Conservation (phyloP, 2,888 invertebrate species). For the Eilema griseolum region DNA sequence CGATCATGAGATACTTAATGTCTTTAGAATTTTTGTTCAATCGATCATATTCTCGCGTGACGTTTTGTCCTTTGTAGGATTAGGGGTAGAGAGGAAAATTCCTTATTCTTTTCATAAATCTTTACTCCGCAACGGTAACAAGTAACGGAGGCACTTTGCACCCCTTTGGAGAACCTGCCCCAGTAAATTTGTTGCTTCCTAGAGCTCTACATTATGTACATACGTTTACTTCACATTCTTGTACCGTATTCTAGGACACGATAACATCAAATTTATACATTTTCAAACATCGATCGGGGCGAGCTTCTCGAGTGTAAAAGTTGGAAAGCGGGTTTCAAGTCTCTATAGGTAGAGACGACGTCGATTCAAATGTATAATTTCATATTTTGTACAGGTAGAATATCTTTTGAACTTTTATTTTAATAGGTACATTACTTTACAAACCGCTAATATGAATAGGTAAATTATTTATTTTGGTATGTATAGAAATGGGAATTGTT, state of each 20-base stretch:
- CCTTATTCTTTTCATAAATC: conserved; percentile 51
- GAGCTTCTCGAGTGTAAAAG: conserved; percentile 20
- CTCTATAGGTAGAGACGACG: not conserved
- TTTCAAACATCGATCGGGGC: conserved; percentile 10
- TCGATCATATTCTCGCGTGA: conserved; percentile 40
- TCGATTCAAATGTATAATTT: not conserved
- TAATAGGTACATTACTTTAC: not conserved
- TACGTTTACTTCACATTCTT: conserved; percentile 31
- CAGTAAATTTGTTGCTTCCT: conserved; percentile 49
- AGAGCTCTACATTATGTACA: conserved; percentile 44
- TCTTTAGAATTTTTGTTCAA: conserved; percentile 28
- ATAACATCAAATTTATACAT: conserved; percentile 37
- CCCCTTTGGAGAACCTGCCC: conserved; percentile 40
- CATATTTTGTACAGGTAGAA: not conserved
- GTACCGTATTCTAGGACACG: conserved; percentile 26
- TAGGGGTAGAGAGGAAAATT: conserved; percentile 36
- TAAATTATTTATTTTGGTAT: not conserved
- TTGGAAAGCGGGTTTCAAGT: conserved; percentile 8
- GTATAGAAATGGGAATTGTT: too few species aligned
- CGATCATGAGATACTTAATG: conserved; percentile 20
- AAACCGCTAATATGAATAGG: not conserved
- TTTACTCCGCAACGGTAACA: conserved; percentile 46
- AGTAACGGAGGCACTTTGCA: conserved; percentile 50
- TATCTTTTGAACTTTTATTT: not conserved
- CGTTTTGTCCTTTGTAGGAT: conserved; percentile 42